Evolutionary conservation across 2,797 vertebrate genomes (phyloP).

Genomic region (Hyperoplus lanceolatus): DNA sequence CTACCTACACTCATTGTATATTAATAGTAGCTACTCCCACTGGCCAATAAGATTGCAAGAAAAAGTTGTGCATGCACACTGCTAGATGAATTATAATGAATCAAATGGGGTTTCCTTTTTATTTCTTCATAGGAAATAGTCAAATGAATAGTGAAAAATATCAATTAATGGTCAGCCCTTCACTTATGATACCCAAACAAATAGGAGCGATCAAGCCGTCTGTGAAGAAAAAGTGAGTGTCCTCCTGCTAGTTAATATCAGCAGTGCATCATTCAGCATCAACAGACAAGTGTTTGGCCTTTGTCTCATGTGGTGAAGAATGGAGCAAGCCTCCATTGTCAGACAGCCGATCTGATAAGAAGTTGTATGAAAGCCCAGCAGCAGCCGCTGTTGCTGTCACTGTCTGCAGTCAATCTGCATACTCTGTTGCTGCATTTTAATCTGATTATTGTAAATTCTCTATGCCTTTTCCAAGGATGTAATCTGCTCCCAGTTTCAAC

Average conservation of each 20-base stretch:
- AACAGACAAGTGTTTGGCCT: slow-evolving; percentile 17
- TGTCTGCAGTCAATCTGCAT: slow-evolving; percentile 39
- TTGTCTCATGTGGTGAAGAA: slow-evolving; percentile 19
- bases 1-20: slow-evolving; percentile 3
- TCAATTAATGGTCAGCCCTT: background rate
- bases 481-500: slow-evolving; percentile 49
- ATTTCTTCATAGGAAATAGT: background rate
- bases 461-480: slow-evolving; percentile 53
- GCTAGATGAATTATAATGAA: background rate
- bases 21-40: background rate
- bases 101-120: background rate
- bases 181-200: background rate
- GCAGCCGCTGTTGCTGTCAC: slow-evolving; percentile 22
- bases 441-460: slow-evolving; percentile 72
- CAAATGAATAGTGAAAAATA: background rate
- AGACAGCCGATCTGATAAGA: slow-evolving; percentile 36
- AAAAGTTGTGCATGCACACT: background rate
- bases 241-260: slow-evolving; percentile 7
- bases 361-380: slow-evolving; percentile 13
- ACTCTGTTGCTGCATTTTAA: slow-evolving; percentile 57
- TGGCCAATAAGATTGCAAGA: background rate
- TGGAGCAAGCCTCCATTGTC: background rate
- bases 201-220: background rate
- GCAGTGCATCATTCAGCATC: slow-evolving; percentile 13
- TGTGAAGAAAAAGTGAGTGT: background rate